Evolutionary conservation across 2,797 vertebrate genomes (phyloP).

Genomic region (Anniella stebbinsi): DNA sequence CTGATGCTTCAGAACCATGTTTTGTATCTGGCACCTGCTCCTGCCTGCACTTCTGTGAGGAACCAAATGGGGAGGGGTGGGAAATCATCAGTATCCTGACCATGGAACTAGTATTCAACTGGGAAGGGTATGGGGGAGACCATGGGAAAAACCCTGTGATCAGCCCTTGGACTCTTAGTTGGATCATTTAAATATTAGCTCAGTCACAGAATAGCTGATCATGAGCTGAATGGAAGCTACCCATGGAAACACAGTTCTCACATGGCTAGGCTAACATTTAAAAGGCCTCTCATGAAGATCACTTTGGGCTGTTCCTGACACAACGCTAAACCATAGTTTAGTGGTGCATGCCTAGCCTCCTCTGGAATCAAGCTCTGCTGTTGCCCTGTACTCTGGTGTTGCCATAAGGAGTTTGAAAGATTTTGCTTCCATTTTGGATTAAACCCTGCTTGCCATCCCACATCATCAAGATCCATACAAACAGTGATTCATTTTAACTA

Average conservation of each 20-base stretch:
- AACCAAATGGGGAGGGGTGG: not conserved
- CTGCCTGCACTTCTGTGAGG: not conserved
- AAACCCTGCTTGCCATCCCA: not conserved
- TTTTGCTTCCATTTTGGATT: not conserved
- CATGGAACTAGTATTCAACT: too few species aligned
- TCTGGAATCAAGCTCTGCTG: not conserved
- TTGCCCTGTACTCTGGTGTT: not conserved
- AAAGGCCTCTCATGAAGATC: not conserved
- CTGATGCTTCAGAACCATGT: not conserved
- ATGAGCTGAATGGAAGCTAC: not conserved
- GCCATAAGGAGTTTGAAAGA: not conserved
- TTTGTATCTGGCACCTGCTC: not conserved
- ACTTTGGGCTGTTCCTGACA: not conserved
- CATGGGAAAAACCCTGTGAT: not conserved
- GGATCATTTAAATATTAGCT: not conserved
- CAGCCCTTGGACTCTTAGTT: not conserved
- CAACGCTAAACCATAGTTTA: not conserved
- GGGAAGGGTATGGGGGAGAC: fast-evolving
- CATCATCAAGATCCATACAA: not conserved
- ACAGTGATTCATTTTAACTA: not conserved
- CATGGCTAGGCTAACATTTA: not conserved
- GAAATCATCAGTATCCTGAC: not conserved
- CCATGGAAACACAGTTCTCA: not conserved
- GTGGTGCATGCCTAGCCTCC: not conserved
- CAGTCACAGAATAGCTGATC: not conserved